Conservation (phyloP, 2,113 vertebrate genomes). For the Melierax canorus region DNA sequence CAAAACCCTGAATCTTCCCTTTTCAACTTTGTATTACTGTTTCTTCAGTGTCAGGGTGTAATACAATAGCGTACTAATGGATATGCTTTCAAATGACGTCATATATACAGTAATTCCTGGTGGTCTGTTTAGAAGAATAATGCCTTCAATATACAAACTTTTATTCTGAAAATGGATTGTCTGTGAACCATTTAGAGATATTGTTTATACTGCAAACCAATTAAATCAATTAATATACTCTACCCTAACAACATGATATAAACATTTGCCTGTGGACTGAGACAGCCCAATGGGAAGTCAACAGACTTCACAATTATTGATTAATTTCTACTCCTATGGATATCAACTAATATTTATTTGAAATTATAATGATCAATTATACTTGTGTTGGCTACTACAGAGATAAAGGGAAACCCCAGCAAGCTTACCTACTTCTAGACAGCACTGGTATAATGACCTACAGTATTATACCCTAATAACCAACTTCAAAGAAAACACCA, state of each 20-base stretch:
- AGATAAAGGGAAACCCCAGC: neutral
- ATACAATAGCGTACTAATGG: neutral
- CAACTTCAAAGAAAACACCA: neutral
- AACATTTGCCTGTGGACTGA: neutral
- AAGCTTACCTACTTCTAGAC: neutral
- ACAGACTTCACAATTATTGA: neutral
- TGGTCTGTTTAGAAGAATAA: neutral
- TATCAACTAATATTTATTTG: neutral
- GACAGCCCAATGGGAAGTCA: neutral
- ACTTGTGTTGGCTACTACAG: neutral
- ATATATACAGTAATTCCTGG: neutral
- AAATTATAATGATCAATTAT: neutral
- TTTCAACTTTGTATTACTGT: neutral
- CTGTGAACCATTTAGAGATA: neutral
- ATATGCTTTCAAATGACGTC: neutral
- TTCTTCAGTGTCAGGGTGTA: neutral
- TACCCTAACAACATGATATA: neutral
- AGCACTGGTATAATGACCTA: neutral
- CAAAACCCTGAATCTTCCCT: neutral
- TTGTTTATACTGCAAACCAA: neutral
- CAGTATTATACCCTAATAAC: neutral
- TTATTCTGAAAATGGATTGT: neutral
- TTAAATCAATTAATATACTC: neutral
- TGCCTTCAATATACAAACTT: neutral
- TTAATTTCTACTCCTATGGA: neutral